phyloP scores from a whole-genome alignment of 2,797 vertebrate genomes.

The Synaphobranchus kaupii region DNA sequence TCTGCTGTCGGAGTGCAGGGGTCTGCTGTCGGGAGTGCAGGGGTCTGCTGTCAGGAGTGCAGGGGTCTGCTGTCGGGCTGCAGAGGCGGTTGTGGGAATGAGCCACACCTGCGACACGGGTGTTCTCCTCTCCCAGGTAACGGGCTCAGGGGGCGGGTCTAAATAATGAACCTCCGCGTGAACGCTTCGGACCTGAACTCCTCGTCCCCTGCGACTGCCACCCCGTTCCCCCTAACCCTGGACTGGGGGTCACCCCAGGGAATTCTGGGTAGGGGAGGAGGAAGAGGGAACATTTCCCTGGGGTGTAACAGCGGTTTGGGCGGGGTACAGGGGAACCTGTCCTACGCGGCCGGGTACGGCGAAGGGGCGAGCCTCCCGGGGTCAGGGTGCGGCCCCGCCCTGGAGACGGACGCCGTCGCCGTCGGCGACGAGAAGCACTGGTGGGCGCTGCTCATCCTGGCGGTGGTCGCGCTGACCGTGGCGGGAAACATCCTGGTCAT shows the following conservation, averaged over 20 bases:
- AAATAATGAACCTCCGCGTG: constrained; percentile 49
- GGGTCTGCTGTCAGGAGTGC: too few relatives aligned
- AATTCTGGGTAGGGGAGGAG: neutral
- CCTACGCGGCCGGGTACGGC: constrained; percentile 61
- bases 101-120: neutral
- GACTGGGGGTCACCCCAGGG: neutral
- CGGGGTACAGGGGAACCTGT: constrained; percentile 58
- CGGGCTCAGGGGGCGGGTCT: constrained; percentile 9
- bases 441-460: constrained; percentile 85
- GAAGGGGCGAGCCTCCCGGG: constrained; percentile 64
- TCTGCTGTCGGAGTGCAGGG: neutral
- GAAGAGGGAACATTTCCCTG: constrained; percentile 25
- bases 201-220: constrained; percentile 23
- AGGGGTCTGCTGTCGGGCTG: neutral
- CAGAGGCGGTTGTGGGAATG: neutral
- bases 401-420: constrained; percentile 45
- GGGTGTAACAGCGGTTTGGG: constrained; percentile 39
- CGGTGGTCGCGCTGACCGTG: constrained; percentile 87
- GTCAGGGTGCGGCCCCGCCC: constrained; percentile 54
- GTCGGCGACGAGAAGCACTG: constrained; percentile 82
- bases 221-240: constrained; percentile 32
- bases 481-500: constrained; percentile 96
- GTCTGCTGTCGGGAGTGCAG: neutral
- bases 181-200: constrained; percentile 58
- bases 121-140: neutral